Percentiles rank a stretch among this genome's conserved stretches.
phyloP scores from a whole-genome alignment of 2,888 invertebrate species.

The Maniola hyperantus region DNA sequence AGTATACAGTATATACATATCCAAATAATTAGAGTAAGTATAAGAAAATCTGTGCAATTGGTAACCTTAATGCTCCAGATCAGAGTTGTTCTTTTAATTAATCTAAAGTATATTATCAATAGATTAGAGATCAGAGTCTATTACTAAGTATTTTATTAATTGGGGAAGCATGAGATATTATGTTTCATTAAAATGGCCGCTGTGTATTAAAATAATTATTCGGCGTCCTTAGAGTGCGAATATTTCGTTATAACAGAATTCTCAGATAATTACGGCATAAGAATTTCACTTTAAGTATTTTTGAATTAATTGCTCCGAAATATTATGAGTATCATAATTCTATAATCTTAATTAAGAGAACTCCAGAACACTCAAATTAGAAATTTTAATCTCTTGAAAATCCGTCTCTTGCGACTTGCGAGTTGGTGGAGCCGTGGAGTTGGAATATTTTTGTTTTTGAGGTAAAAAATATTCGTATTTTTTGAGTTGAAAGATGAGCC shows the following conservation, averaged over 20 bases:
- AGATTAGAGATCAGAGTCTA: no score
- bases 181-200: slow-evolving; percentile 15
- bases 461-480: slow-evolving; percentile 39
- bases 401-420: slow-evolving; percentile 52
- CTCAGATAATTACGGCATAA: slow-evolving; percentile 65
- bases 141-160: not conserved
- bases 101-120: no score
- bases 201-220: slow-evolving; percentile 43
- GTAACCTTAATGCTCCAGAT: no score
- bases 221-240: slow-evolving; percentile 45
- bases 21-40: no score
- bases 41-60: no score
- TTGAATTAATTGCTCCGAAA: slow-evolving; percentile 77
- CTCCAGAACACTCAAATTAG: slow-evolving; percentile 70
- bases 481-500: slow-evolving; percentile 32
- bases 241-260: slow-evolving; percentile 52
- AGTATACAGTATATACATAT: no score
- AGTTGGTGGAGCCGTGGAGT: slow-evolving; percentile 53
- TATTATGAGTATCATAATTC: slow-evolving; percentile 79
- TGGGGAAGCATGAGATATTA: slow-evolving; percentile 9
- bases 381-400: slow-evolving; percentile 74
- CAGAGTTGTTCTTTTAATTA: no score
- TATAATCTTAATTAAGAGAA: slow-evolving; percentile 79
- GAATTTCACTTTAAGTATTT: slow-evolving; percentile 63
- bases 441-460: slow-evolving; percentile 51